phyloP scores from a whole-genome alignment of 2,888 invertebrate species.

The Cabera pusaria region DNA sequence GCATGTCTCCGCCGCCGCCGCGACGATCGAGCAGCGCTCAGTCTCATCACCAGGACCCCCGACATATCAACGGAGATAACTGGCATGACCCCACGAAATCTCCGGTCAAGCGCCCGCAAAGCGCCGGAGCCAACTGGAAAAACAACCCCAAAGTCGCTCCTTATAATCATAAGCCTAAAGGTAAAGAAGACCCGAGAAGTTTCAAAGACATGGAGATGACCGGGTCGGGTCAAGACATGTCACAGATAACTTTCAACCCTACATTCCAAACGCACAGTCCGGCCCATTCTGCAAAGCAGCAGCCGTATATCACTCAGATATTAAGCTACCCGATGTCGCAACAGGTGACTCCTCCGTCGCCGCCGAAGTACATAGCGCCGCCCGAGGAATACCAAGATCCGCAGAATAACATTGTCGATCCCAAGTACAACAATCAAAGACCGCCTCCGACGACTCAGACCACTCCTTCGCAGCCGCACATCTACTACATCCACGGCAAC shows the following conservation, averaged over 20 bases:
- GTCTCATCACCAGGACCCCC: constrained; percentile 59
- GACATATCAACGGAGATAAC: constrained; percentile 67
- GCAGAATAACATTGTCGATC: constrained; percentile 60
- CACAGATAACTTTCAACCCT: constrained; percentile 77
- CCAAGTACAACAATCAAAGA: constrained; percentile 51
- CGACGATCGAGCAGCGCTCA: constrained; percentile 67
- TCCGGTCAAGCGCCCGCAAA: constrained; percentile 73
- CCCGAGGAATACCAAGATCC: constrained; percentile 78
- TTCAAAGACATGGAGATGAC: constrained; percentile 53
- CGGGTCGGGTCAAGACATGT: constrained; percentile 60
- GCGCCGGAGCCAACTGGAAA: constrained; percentile 73
- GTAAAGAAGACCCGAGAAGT: constrained; percentile 63
- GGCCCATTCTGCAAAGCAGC: constrained; percentile 70
- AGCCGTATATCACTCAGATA: constrained; percentile 78
- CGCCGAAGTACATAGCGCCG: constrained; percentile 74
- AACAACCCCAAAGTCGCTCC: constrained; percentile 71
- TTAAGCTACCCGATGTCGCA: constrained; percentile 76
- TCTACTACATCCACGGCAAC: constrained; percentile 76
- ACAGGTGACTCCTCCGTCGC: constrained; percentile 71
- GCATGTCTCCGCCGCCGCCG: constrained; percentile 71
- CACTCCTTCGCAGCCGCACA: constrained; percentile 55
- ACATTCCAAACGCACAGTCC: constrained; percentile 82
- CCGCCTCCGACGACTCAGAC: constrained; percentile 45
- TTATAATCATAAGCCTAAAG: constrained; percentile 66
- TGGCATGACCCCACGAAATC: constrained; percentile 72